Base-by-base conservation (phyloP, 2,888 invertebrate species). In the Oxytorus armatus region DNA sequence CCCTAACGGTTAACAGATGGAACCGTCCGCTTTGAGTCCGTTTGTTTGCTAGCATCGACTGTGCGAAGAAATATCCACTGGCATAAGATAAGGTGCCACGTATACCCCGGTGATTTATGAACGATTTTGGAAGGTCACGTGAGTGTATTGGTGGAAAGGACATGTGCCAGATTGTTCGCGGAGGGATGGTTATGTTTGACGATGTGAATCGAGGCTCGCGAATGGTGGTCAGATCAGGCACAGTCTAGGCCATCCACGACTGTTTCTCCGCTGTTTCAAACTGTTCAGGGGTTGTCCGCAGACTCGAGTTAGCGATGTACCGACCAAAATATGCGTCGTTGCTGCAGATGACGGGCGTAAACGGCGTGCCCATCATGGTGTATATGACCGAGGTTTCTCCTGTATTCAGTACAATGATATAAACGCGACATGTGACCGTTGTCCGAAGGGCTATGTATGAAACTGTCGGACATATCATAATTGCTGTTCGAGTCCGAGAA, bases 21-120 rank as follows among this genome's bases (percentile, higher is more conserved):
- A 18, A 7, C 39, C 4, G 21, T 8, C 2, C n/a, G 7, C 4
- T 23, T 21, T 11, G 39, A 21, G 39, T 5, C 59, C 39, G 42
- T 61, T 44, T 16, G 44, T 61, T 16, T 1, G 18, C 4, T 18
- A 21, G 36, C 29, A 10, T 23, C 14, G 14, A 18, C 8, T 21
- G 7, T n/a, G 49, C 14, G 18, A 8, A 23, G 55, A 47, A 75
- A 55, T 57, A 55, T n/a, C n/a, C n/a, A 36, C n/a, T 39, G 21
- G 63, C 69, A 51, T 10, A 33, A 68, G 70, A 77, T 77, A 73
- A 73, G 68, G 55, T 33, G 42, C 53, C 47, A 53, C 55, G 73
- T 72, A 80, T 68, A 44, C 21, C 47, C 53, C 7, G 49, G 47
- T 80, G 80, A 80, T 80, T 80, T 80, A 80, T 77, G 73, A 76